These are phyloP conservation scores for Villa cingulata DNA, from an alignment of 2,888 invertebrate genomes.

Conservation along the genomic window DNA sequence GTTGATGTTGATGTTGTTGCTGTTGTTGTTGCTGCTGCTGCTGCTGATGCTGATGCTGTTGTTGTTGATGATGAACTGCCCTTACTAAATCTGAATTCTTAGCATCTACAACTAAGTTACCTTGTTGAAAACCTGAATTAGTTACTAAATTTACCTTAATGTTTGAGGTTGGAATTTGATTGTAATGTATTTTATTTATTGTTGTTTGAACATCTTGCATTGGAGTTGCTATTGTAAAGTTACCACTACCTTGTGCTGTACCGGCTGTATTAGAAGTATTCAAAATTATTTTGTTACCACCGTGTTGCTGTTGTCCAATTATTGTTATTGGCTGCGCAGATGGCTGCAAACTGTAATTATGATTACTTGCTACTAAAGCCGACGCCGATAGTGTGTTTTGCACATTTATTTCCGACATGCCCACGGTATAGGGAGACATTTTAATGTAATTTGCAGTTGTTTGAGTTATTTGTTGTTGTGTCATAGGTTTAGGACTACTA, in stretches of 20 bases:
- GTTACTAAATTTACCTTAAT: slow-evolving; percentile 34
- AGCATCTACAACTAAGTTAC: slow-evolving; percentile 20
- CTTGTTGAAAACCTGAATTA: slow-evolving; percentile 21
- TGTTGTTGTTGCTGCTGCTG: slow-evolving; percentile 10
- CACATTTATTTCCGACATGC: slow-evolving; percentile 29
- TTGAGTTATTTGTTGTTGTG: slow-evolving; percentile 21
- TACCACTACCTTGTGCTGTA: slow-evolving; percentile 15
- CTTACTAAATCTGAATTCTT: slow-evolving; percentile 20
- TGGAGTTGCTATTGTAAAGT: slow-evolving; percentile 29
- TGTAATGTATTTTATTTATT: slow-evolving; percentile 29
- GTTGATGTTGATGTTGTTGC: slow-evolving; percentile 10
- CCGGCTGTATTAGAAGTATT: slow-evolving; percentile 22
- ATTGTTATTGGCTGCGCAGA: slow-evolving; percentile 31
- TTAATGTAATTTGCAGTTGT: slow-evolving; percentile 30
- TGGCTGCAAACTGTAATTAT: slow-evolving; percentile 34
- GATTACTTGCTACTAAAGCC: slow-evolving; percentile 28
- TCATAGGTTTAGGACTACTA: slow-evolving; percentile 5
- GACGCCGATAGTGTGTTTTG: slow-evolving; percentile 21
- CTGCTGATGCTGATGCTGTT: slow-evolving; percentile 2
- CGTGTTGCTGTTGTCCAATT: slow-evolving; percentile 23
- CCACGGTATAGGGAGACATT: slow-evolving; percentile 29
- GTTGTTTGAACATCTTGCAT: slow-evolving; percentile 21
- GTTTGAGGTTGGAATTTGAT: slow-evolving; percentile 30
- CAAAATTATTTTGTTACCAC: slow-evolving; percentile 31
- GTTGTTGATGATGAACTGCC: slow-evolving; percentile 17